Percentiles rank a stretch among this genome's conserved stretches.
Conservation (phyloP, 1,140 invertebrate genomes). For the Argopecten irradians region DNA sequence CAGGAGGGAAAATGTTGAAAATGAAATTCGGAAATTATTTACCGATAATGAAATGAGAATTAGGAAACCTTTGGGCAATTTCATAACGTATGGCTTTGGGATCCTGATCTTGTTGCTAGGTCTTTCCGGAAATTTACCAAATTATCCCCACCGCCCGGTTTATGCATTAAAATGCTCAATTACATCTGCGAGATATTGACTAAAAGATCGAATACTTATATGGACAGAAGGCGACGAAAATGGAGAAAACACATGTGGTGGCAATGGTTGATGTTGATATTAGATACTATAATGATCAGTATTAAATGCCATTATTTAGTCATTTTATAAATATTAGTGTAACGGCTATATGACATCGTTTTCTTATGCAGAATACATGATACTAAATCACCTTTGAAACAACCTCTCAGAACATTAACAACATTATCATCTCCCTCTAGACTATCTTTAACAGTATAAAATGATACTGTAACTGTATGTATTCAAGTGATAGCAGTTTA, state of each 20-base stretch:
- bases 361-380: no score
- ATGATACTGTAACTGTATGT: no score
- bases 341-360: no score
- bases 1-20: conserved; percentile 45
- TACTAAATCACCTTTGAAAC: no score
- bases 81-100: conserved; percentile 30
- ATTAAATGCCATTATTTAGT: no score
- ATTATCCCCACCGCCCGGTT: conserved; percentile 36
- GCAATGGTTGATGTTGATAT: no score
- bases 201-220: conserved; percentile 10
- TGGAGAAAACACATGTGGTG: neutral
- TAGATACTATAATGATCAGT: neutral
- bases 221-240: neutral
- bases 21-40: conserved; percentile 51
- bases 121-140: conserved; percentile 43
- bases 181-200: conserved; percentile 21
- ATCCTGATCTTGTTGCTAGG: conserved; percentile 40
- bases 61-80: conserved; percentile 32
- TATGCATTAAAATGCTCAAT: conserved; percentile 22
- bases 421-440: no score
- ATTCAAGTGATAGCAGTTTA: no score
- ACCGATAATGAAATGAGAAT: conserved; percentile 48
- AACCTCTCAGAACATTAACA: no score
- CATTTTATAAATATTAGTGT: no score
- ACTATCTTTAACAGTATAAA: no score